Base-by-base conservation (phyloP, 2,113 vertebrate species). In the Alligator mississippiensis region DNA sequence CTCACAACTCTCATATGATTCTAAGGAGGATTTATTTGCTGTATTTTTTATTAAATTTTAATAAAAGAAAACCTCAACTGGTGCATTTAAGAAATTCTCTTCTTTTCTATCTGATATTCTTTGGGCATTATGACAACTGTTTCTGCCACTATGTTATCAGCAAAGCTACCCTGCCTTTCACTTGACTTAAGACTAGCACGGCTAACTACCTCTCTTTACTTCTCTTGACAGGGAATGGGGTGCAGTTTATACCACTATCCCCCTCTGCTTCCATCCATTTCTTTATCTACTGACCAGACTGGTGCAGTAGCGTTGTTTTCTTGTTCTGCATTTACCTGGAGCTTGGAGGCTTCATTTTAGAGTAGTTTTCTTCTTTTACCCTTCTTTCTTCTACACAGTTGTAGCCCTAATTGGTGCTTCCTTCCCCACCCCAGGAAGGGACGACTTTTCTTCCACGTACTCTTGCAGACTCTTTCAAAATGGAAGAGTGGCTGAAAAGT, bases 121-220 rank as follows among this genome's bases (percentile, higher is more conserved):
- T 72, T 68, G 87, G 21, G 55, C n/a, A 74, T 4, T 27, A 5
- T 30, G 84, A 14, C 17, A 76, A 16, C 8, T 63, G 30, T 28
- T 91, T 92, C 58, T 95, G 90, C 25, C 30, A 6, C 1, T 63
- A 59, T 75, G 17, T 58, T 83, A 88, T 78, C 17, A n/a, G 70
- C 47, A 62, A 59, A 77, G 89, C 93, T 92, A 76, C 80, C 89
- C 93, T 92, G 76, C 80, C 89, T 94, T 93, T 80, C 47, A 83
- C 85, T 70, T 82, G 62, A 47, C 18, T 66, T 47, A 72, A 80
- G 76, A 80, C 54, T 3, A 84, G 87, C 47, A 89, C 92, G 83
- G 79, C 30, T 70, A 93, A 54, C 64, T 86, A 78, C 89, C 54
- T 92, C 84, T 21, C 30, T 62, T 80, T 14, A 80, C 59, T 34